These are phyloP conservation scores for Diplodus puntazzo DNA, from an alignment of 2,797 vertebrate genomes.

Conservation along the genomic window DNA sequence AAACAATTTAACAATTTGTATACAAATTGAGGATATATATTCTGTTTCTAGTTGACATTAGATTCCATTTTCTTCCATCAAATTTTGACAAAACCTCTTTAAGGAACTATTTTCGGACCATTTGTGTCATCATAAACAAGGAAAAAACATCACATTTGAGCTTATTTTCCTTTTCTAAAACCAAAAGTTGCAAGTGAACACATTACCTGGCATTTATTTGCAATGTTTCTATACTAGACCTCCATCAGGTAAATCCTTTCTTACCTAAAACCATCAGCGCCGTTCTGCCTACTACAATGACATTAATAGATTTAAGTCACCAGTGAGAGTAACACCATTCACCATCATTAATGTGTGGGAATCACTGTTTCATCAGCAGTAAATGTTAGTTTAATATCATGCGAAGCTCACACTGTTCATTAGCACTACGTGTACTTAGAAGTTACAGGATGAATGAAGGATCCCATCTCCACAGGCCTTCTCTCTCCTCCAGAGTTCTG, in stretches of 20 bases:
- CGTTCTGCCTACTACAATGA: too few relatives aligned
- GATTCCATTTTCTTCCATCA: background rate
- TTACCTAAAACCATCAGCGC: too few relatives aligned
- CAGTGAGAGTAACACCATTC: background rate
- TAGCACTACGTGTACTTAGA: conserved; percentile 18
- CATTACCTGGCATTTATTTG: too few relatives aligned
- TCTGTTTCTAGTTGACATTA: background rate
- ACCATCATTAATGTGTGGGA: background rate
- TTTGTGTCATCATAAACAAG: too few relatives aligned
- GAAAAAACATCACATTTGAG: background rate
- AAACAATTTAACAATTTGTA: background rate
- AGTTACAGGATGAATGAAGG: conserved; percentile 5
- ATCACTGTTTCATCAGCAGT: background rate
- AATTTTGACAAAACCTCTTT: background rate
- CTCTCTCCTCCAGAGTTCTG: conserved; percentile 17
- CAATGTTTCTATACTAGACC: too few relatives aligned
- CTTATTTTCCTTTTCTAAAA: background rate
- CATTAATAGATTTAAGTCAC: background rate
- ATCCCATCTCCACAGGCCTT: conserved; percentile 29
- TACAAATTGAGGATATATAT: background rate
- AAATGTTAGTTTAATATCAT: background rate
- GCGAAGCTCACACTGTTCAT: conserved; percentile 9
- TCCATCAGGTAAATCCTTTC: too few relatives aligned
- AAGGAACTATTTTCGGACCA: too few relatives aligned
- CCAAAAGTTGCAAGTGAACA: too few relatives aligned